These are phyloP conservation scores for Aselliscus stoliczkanus DNA, from an alignment of 2,797 vertebrate genomes.

Conservation along the genomic window DNA sequence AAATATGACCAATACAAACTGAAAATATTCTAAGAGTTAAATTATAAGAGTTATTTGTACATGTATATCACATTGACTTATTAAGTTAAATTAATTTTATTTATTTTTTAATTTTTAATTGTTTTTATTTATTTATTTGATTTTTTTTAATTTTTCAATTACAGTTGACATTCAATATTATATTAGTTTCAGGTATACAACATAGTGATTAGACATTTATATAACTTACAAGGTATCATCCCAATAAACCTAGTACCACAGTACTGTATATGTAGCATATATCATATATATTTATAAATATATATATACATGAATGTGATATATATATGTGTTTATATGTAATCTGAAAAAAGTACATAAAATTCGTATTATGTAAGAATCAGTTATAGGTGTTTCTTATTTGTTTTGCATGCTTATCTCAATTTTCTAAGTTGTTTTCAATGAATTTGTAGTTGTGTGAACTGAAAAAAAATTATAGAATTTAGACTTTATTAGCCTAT, in stretches of 20 bases:
- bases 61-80: neutral
- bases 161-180: no score
- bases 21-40: neutral
- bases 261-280: accelerated
- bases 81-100: neutral
- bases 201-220: no score
- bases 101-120: no score
- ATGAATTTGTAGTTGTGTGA: neutral
- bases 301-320: neutral
- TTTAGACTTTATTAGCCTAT: neutral
- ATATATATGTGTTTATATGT: neutral
- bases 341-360: neutral
- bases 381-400: neutral
- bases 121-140: no score
- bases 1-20: neutral
- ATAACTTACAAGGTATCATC: no score
- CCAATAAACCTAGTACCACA: no score
- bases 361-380: neutral
- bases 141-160: no score
- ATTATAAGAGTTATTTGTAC: neutral
- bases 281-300: neutral
- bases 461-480: neutral
- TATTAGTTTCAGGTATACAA: no score
- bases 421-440: neutral
- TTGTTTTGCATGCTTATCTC: neutral